phyloP scores from a whole-genome alignment of 2,113 vertebrate species.

The Ranitomeya imitator region DNA sequence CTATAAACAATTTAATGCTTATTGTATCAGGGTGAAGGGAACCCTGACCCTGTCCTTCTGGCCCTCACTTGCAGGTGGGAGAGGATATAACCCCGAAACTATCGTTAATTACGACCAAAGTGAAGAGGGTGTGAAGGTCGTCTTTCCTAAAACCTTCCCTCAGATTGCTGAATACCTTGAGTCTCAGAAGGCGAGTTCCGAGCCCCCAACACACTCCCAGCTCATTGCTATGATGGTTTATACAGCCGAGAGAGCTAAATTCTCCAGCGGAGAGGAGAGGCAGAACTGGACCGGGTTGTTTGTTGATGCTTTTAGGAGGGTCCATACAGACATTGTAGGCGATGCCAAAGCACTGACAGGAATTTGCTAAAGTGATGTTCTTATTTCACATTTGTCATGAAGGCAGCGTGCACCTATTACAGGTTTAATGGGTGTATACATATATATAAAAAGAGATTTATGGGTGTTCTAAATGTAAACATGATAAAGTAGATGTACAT shows the following conservation, averaged over 20 bases:
- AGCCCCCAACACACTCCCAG: constrained; percentile 78
- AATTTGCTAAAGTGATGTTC: constrained; percentile 76
- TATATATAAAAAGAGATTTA: not conserved
- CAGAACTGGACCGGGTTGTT: constrained; percentile 94
- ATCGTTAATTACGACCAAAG: constrained; percentile 82
- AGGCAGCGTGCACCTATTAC: constrained; percentile 8
- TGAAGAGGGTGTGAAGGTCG: constrained; percentile 82
- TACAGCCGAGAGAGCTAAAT: constrained; percentile 95
- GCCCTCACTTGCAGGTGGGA: constrained; percentile 96
- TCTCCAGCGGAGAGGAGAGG: constrained; percentile 84
- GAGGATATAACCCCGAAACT: constrained; percentile 74
- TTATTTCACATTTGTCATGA: not conserved
- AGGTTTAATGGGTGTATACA: constrained; percentile 24
- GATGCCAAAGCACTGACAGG: constrained; percentile 82
- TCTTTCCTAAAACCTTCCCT: constrained; percentile 86
- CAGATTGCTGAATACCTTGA: constrained; percentile 85
- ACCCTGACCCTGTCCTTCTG: constrained; percentile 87
- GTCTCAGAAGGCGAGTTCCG: constrained; percentile 80
- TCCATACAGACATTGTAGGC: constrained; percentile 91
- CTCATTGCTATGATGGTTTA: constrained; percentile 96
- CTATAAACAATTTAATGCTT: not conserved
- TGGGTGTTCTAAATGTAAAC: not conserved
- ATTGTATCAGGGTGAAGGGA: constrained; percentile 59
- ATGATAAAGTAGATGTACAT: not conserved
- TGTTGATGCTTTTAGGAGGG: constrained; percentile 94